These are phyloP conservation scores for Caretta caretta DNA, from an alignment of 2,113 vertebrate genomes.

Conservation along the genomic window DNA sequence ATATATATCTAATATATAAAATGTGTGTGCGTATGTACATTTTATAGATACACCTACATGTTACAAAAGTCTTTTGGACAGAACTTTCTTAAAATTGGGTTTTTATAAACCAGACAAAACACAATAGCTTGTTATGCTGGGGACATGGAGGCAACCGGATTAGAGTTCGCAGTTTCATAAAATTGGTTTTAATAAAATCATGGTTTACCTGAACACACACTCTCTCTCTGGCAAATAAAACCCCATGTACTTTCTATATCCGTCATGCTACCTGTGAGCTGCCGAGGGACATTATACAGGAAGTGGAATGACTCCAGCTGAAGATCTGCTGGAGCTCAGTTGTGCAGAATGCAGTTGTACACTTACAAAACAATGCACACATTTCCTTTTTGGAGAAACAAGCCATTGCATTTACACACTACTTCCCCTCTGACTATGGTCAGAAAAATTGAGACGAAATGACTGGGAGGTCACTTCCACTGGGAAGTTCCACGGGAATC, in stretches of 20 bases:
- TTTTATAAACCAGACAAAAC: not conserved
- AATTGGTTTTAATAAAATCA: not conserved
- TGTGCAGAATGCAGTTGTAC: not conserved
- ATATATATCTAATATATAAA: not conserved
- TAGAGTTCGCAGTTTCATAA: not conserved
- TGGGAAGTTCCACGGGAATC: slow-evolving; percentile 35
- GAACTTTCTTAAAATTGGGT: not conserved
- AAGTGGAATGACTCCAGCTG: not conserved
- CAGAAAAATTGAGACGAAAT: slow-evolving; percentile 48
- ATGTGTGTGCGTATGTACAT: fast-evolving
- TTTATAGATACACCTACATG: not conserved
- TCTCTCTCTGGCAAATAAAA: not conserved
- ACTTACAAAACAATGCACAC: not conserved
- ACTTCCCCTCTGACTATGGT: slow-evolving; percentile 18
- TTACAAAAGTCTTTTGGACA: not conserved
- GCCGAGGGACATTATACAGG: fast-evolving
- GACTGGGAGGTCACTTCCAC: not conserved
- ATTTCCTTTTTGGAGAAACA: not conserved
- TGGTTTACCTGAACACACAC: not conserved
- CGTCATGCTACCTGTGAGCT: not conserved
- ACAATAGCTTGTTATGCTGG: not conserved
- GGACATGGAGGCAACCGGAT: not conserved
- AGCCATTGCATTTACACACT: not conserved
- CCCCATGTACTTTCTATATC: not conserved
- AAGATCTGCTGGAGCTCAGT: not conserved